Base-by-base conservation (phyloP, 1,140 invertebrate species). In the Diorhabda carinulata region DNA sequence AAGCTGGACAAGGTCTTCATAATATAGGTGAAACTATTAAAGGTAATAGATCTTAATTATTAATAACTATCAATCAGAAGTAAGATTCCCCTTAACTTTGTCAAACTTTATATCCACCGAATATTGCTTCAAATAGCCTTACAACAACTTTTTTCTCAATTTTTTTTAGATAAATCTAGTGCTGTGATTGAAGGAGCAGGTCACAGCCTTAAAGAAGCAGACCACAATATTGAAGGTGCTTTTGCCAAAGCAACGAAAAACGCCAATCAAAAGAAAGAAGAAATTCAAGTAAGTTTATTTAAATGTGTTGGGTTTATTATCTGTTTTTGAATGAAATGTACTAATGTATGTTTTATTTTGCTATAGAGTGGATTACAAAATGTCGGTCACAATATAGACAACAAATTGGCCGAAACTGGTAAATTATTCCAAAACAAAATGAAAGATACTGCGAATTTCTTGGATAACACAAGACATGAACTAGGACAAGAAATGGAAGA, bases 371-470 rank as follows among this genome's bases (percentile, higher is more conserved):
- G 61, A 62, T 68, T 67, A 2, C 65, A 59, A 60, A 7, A 67
- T 4, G 59, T 67, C 7, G 70, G 68, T 5, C 70, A 73, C 56
- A 70, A 47, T 40, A 57, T 73, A 10, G 73, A 76, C 43, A 75
- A 74, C 62, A 76, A 74, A 70, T 25, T 74, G 47, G 64, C 42
- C 25, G 72, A 78, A 47, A 65, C 72, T 6, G 70, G 64, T 5
- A 52, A 61, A 44, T 52, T 66, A 3, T 42, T 77, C 41, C 69
- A 72, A 45, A 64, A 73, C n/a, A 74, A 68, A 10, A 4, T 76
- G 41, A 65, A 74, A 3, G 65, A 76, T 25, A 68, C 64, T 40
- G 63, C 65, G 4, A 64, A 68, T 40, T 74, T 67, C 59, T 68
- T 74, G 56, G 71, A 72, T 60, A 60, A 67, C 40, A 74, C 66